Conservation (phyloP, 2,797 vertebrate species). For the Eulemur albifrons region DNA sequence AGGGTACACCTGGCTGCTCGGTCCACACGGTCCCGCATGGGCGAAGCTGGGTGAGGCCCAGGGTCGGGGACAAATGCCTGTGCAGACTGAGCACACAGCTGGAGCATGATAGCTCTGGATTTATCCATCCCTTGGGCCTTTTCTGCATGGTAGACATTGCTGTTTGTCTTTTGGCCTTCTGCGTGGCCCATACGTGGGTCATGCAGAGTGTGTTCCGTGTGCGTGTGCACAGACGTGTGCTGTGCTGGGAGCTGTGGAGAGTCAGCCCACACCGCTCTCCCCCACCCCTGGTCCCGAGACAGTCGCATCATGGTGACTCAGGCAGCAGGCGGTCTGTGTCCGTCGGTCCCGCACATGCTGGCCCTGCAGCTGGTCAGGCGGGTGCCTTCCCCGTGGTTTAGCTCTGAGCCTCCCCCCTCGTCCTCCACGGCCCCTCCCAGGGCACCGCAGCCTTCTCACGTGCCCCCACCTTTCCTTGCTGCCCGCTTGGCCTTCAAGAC, state of each 20-base stretch:
- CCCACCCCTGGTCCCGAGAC: neutral
- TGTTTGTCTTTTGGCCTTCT: neutral
- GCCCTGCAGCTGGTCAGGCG: neutral
- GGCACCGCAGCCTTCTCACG: neutral
- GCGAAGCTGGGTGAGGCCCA: neutral
- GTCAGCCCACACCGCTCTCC: neutral
- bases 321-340: neutral
- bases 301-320: neutral
- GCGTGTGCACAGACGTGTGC: neutral
- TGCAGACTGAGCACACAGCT: neutral
- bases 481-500: neutral
- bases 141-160: neutral
- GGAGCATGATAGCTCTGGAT: neutral
- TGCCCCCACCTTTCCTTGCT: neutral
- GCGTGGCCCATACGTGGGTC: accelerated
- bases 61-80: neutral
- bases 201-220: neutral
- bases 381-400: no score
- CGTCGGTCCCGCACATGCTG: accelerated
- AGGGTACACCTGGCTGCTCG: neutral
- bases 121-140: neutral
- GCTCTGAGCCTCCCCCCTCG: neutral
- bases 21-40: neutral
- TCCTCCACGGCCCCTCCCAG: neutral
- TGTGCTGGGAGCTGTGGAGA: accelerated